Evolutionary conservation across 2,888 invertebrate genomes (phyloP), one percentile per base, ranked within the genome.

Genomic region (Tetragonula carbonaria): DNA sequence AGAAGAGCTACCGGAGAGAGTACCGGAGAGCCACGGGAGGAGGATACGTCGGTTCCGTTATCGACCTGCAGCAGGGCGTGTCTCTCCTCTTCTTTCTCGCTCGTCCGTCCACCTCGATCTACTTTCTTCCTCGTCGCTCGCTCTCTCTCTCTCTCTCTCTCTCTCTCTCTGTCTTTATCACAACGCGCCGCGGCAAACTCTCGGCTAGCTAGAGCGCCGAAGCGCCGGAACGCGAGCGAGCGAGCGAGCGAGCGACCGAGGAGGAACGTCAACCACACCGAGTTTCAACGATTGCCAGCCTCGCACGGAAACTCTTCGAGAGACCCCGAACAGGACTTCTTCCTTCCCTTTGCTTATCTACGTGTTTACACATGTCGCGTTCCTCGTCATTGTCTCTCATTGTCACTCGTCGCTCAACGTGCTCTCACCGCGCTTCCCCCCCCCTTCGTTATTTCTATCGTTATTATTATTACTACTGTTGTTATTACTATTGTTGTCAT

Each of bases 41-140:
- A 90, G 89, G 90, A 90, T 90, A 90, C 90, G 90, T 90, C 87
- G 90, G 91, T 91, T 90, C 89, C 86, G 90, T 86, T 88, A 90
- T 88, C 90, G 90, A 90, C 91, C 90, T 86, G 90, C 90, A 88
- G 87, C 87, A 88, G 88, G 87, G 90, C 89, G 89, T 90, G 90
- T 90, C 90, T 90, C 90, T 87, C 82, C 59, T 78, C 79, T 82
- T 87, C 84, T 82, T 86, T 86, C 87, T 90, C 80, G 68, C 80
- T 74, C 82, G 71, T 70, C 16, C 77, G 57, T 51, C 62, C 76
- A 63, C 62, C 28, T 79, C 28, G 67, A 21, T 33, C 33, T 66
- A 73, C 59, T 73, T 76, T 77, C 51, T 72, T 87, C 82, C 86
- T 77, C 68, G 68, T 85, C 76, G 66, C 82, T 59, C 85, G 62